Base-by-base conservation (phyloP, 2,888 invertebrate genomes). In the Amphipoea lucens region DNA sequence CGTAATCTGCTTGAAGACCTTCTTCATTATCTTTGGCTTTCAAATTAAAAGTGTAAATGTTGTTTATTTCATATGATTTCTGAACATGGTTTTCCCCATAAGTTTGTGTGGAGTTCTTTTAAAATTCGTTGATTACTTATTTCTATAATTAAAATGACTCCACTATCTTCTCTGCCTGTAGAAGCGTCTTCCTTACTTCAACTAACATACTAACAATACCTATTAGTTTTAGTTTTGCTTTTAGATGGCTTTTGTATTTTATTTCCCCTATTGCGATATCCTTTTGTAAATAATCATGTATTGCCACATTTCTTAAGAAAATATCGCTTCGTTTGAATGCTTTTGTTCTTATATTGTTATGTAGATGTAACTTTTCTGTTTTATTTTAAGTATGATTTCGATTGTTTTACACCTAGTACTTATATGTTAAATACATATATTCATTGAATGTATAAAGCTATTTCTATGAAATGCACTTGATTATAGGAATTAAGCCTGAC, bases 191-290 rank as follows among this genome's bases (percentile, higher is more conserved):
- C 73, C 79, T 87, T 40, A 54, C 81, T 80, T 71, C 76, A 81
- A 79, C 88, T 91, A 91, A 91, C 86, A 65, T 68, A 86, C 87
- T 86, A 86, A 85, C 77, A 29, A 23, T 23, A 20, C 0, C 65
- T 86, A 48, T 79, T 85, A 75, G 70, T 78, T 69, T 60, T 85
- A 79, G 82, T 82, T 83, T 81, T 80, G 83, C 83, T 85, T 81
- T 14, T 78, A 78, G 62, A 48, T 48, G 11, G 48, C 67, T 69
- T 85, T 6, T 72, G 36, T 70, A 20, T 29, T 74, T 7, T 48
- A 40, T 42, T 71, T 6, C 12, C 12, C 17, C 5, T 57, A 40
- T 67, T 45, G 4, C 6, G 17, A n/a, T 4, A 36, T 48, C 20
- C 23, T 42, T 20, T 60, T 71, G 20, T 76, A 17, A 29, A 54